Conservation (phyloP, 1,140 invertebrate genomes). For the Uloborus diversus region DNA sequence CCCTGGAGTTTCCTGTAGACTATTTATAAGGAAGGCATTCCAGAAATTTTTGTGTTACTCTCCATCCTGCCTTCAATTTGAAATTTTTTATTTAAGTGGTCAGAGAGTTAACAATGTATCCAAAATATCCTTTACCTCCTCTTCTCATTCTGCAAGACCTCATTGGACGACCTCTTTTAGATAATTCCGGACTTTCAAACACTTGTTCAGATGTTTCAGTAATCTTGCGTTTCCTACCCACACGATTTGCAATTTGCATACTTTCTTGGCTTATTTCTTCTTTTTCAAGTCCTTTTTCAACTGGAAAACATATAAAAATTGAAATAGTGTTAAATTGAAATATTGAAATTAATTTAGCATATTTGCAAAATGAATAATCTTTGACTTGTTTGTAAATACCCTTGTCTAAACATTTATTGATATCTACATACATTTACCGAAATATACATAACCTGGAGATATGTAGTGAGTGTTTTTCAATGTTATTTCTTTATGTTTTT, state of each 20-base stretch:
- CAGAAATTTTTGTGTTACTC: not conserved
- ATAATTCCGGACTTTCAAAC: not conserved
- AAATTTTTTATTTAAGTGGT: not conserved
- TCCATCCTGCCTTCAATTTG: not conserved
- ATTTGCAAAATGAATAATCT: not conserved
- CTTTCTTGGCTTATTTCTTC: not conserved
- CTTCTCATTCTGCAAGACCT: slow-evolving; percentile 17
- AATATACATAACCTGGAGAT: too few species aligned
- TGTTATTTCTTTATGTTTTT: too few species aligned
- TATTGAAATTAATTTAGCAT: not conserved
- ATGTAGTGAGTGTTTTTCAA: too few species aligned
- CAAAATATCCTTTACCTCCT: not conserved
- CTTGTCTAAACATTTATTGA: too few species aligned
- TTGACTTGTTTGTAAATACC: not conserved
- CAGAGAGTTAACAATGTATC: not conserved
- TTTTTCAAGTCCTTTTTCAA: slow-evolving; percentile 9
- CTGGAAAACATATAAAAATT: not conserved
- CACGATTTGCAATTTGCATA: not conserved
- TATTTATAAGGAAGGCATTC: not conserved
- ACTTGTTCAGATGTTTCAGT: not conserved
- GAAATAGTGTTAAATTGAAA: not conserved
- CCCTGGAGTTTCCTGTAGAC: too few species aligned
- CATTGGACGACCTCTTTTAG: slow-evolving; percentile 23
- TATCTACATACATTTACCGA: too few species aligned
- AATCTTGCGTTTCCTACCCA: slow-evolving; percentile 18